Evolutionary conservation across 2,888 invertebrate genomes (phyloP), one percentile per base, ranked within the genome.

Genomic region (Cinara cedri): DNA sequence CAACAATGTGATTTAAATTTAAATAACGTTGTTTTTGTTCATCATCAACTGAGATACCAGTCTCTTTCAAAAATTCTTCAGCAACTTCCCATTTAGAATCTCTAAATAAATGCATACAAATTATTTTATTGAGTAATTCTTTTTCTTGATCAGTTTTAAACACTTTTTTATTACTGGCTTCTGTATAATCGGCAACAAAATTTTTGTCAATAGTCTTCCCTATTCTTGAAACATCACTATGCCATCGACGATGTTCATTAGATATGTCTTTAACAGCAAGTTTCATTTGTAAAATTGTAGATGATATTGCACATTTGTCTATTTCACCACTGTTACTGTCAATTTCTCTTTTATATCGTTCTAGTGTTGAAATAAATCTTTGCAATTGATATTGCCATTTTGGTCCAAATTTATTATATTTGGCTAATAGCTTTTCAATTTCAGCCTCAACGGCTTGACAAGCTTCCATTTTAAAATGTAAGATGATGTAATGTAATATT

Each of bases 161-260:
- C 3, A 93, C 93, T 84, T 93, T 92, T 84, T 91, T 91, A 83
- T 90, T 88, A 70, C 88, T 87, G 81, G 88, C 88, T 82, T 91
- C 90, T 81, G 90, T 87, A 83, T 89, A 87, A 70, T 93, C 86
- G 70, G 44, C 71, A 85, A 84, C 76, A 74, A 85, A 83, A 84
- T 89, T 89, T 84, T 96, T 91, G 86, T 99, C 98, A 83, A 99
- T 94, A 0, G 95, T 93, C 87, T 98, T 98, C 68, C 98, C 98
- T 71, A 98, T 95, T 88, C 96, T 93, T 0, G 97, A 97, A 8
- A 90, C 89, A 10, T 91, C 89, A 83, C 91, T 90, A 85, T 96
- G 96, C 24, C 95, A 87, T 81, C 89, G 89, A 83, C 94, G 89
- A 85, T 95, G 95, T 86, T 97, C 96, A 81, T 93, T 90, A 0